Evolutionary conservation across 2,797 vertebrate species (phyloP).

Genomic region (Coccyzus lansbergi): DNA sequence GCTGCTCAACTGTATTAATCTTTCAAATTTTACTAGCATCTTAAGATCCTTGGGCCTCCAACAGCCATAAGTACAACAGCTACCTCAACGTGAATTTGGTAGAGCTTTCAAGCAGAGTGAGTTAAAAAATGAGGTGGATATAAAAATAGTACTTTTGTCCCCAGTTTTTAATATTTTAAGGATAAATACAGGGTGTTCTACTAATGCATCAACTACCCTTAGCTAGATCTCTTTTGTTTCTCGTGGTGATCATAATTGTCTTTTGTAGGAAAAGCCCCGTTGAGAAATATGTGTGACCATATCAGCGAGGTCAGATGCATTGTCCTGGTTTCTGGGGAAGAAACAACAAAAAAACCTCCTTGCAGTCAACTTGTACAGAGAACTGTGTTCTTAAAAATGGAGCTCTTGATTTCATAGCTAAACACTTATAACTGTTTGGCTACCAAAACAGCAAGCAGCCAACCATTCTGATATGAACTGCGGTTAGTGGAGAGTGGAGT

Average conservation of each 20-base stretch:
- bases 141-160: background rate
- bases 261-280: background rate
- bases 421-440: background rate
- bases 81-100: slow-evolving; percentile 46
- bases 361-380: no score
- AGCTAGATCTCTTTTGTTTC: background rate
- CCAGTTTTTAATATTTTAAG: background rate
- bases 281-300: background rate
- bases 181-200: background rate
- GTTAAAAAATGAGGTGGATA: background rate
- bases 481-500: background rate
- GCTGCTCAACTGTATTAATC: slow-evolving; percentile 38
- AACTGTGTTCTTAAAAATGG: background rate
- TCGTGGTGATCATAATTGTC: background rate
- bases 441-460: background rate
- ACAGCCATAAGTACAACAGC: slow-evolving; percentile 12
- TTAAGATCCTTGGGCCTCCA: slow-evolving; percentile 28
- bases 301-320: background rate
- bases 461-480: background rate
- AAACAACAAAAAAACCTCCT: background rate
- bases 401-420: background rate
- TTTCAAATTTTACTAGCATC: slow-evolving; percentile 39
- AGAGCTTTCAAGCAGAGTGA: background rate
- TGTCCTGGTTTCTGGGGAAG: background rate
- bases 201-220: background rate